These are phyloP conservation scores for Phoebastria nigripes DNA, from an alignment of 2,797 vertebrate genomes.

Conservation along the genomic window DNA sequence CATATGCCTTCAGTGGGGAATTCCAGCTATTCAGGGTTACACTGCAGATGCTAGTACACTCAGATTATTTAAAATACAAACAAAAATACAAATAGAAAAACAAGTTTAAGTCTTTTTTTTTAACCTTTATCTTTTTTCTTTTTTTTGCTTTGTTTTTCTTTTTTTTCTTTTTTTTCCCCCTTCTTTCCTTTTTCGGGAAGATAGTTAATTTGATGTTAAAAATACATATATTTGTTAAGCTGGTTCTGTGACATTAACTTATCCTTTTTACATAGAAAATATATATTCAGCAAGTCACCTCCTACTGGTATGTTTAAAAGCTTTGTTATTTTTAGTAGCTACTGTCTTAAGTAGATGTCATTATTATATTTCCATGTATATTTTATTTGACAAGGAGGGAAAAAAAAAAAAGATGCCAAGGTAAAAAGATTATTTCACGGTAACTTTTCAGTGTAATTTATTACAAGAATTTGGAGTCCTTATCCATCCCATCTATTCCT, in stretches of 20 bases:
- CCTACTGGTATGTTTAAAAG: not conserved
- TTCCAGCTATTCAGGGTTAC: not conserved
- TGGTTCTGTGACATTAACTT: not conserved
- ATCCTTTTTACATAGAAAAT: not conserved
- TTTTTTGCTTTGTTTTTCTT: fast-evolving
- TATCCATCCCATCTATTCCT: not conserved
- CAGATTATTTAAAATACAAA: not conserved
- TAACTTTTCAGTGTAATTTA: not conserved
- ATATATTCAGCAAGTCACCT: not conserved
- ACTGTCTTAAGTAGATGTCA: not conserved
- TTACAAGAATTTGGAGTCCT: not conserved
- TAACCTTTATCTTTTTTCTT: not conserved
- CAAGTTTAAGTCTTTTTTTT: not conserved
- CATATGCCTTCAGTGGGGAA: not conserved
- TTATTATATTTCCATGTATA: not conserved
- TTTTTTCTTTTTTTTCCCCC: fast-evolving
- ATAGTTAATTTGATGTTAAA: not conserved
- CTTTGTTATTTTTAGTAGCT: not conserved
- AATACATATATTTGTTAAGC: not conserved
- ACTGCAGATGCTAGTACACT: not conserved
- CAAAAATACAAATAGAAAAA: not conserved
- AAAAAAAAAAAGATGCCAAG: fast-evolving
- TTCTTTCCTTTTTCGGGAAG: not conserved
- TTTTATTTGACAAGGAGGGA: not conserved
- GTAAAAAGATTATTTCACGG: not conserved